Conservation (phyloP, 2,113 vertebrate species). For the Channa maculata region DNA sequence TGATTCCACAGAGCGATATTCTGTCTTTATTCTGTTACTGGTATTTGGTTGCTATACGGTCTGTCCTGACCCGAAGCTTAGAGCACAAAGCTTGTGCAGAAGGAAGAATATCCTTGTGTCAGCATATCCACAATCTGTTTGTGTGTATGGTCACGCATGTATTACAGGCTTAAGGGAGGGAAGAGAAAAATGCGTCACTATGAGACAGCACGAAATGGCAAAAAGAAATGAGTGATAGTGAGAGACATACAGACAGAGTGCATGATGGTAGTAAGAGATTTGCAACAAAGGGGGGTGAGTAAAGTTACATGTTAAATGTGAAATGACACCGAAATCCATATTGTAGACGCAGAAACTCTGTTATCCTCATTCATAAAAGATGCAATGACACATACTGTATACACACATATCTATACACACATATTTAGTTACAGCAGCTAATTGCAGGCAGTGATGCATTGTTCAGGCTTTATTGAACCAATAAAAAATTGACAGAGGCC, state of each 20-base stretch:
- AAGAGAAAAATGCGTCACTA: constrained; percentile 42
- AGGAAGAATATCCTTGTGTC: constrained; percentile 72
- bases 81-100: constrained; percentile 60
- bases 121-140: constrained; percentile 66
- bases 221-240: constrained; percentile 38
- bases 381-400: constrained; percentile 18
- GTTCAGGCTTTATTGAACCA: constrained; percentile 62
- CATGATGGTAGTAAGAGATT: constrained; percentile 31
- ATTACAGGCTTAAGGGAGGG: constrained; percentile 61
- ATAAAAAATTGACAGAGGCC: constrained; percentile 52
- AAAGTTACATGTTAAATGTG: constrained; percentile 50
- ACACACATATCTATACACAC: constrained; percentile 26
- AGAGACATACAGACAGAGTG: constrained; percentile 21
- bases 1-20: constrained; percentile 13
- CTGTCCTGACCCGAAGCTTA: constrained; percentile 63
- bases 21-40: constrained; percentile 40
- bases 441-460: constrained; percentile 44
- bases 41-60: constrained; percentile 42
- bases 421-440: constrained; percentile 49
- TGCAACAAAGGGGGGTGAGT: constrained; percentile 21
- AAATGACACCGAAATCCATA: constrained; percentile 28
- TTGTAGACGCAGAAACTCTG: constrained; percentile 5
- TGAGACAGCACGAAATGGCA: constrained; percentile 44
- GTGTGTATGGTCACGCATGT: constrained; percentile 34
- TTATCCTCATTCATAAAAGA: constrained; percentile 41